These are phyloP conservation scores for Cromileptes altivelis DNA, from an alignment of 2,113 vertebrate species.

Conservation along the genomic window DNA sequence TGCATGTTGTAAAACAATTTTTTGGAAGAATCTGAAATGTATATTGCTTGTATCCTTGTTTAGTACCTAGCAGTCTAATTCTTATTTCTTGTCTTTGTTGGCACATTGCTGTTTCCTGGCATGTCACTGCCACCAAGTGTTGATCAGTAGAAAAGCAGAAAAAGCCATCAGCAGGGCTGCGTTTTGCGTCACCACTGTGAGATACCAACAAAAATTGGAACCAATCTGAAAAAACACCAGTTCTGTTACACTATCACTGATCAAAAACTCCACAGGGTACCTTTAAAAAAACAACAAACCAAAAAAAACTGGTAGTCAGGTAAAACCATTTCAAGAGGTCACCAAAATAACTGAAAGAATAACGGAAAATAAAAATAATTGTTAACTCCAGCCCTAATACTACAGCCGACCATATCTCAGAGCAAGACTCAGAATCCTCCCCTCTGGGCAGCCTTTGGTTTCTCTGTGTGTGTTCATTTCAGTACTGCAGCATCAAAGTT, in stretches of 20 bases:
- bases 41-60: background rate
- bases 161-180: background rate
- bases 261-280: slow-evolving; percentile 10
- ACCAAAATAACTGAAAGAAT: background rate
- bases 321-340: background rate
- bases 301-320: background rate
- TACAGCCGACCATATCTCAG: background rate
- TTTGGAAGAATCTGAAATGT: background rate
- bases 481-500: background rate
- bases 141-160: background rate
- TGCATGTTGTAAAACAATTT: no score
- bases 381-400: background rate
- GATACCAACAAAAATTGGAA: background rate
- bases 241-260: background rate
- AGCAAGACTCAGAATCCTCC: background rate
- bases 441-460: background rate
- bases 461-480: background rate
- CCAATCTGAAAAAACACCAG: no score
- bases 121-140: background rate
- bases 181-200: background rate
- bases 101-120: background rate
- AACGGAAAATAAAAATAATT: background rate
- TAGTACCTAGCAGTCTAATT: background rate
- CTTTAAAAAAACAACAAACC: background rate
- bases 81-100: no score